Percentiles rank a stretch among this genome's conserved stretches.
Conservation (phyloP, 2,888 invertebrate genomes). For the Malacosoma neustria region DNA sequence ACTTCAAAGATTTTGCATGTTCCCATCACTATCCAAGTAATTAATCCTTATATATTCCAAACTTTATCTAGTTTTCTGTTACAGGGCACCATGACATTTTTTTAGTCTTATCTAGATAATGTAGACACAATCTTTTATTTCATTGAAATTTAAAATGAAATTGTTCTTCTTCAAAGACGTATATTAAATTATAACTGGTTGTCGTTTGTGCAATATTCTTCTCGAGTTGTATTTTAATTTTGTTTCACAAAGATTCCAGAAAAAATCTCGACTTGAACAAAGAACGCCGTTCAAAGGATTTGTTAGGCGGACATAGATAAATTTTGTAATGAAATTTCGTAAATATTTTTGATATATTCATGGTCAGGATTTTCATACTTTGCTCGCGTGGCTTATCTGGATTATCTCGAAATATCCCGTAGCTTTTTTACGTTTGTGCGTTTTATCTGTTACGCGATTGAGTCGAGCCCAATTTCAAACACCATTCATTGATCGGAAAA, state of each 20-base stretch:
- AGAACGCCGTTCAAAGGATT: slow-evolving; percentile 12
- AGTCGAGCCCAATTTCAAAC: slow-evolving; percentile 27
- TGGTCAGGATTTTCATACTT: slow-evolving; percentile 66
- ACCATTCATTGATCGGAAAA: slow-evolving; percentile 26
- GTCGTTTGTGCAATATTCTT: not conserved
- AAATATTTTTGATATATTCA: slow-evolving; percentile 69
- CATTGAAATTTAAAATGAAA: not conserved
- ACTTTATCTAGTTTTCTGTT: too few species aligned
- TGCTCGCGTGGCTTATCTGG: slow-evolving; percentile 67
- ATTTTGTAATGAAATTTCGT: slow-evolving; percentile 55
- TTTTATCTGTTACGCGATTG: slow-evolving; percentile 46
- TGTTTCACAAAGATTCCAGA: slow-evolving; percentile 10
- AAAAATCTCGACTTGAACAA: slow-evolving; percentile 10
- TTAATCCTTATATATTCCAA: too few species aligned
- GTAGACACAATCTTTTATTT: too few species aligned
- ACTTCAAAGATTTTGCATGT: too few species aligned
- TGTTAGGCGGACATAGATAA: slow-evolving; percentile 32
- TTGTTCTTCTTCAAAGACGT: not conserved
- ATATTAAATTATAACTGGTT: not conserved
- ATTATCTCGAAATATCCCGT: slow-evolving; percentile 57
- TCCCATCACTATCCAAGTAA: too few species aligned
- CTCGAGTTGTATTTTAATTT: slow-evolving; percentile 7
- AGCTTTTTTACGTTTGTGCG: slow-evolving; percentile 54
- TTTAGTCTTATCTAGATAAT: too few species aligned
- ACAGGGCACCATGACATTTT: too few species aligned